Evolutionary conservation across 23 tunicate species (phyloP), one percentile per base, ranked within the genome.

Genomic region (Clavelina lepadiformis): DNA sequence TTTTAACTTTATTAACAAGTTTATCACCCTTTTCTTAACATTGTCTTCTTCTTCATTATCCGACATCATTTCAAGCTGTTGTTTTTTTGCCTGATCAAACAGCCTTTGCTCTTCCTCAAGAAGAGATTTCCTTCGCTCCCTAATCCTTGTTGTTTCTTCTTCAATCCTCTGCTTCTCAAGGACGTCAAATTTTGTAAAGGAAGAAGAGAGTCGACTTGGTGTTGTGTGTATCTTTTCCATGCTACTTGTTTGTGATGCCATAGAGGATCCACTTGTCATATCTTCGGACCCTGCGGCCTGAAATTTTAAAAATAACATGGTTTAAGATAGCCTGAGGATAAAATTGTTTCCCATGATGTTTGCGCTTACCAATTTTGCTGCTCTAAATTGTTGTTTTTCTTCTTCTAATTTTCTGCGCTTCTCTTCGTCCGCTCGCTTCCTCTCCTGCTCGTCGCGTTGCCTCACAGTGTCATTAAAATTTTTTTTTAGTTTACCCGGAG

Each of bases 161-260:
- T 84, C 93, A 6, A 70, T 31, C 64, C 93, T 77, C 32, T 84
- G 47, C 58, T 67, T 69, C 69, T 76, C 93, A 27, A 84, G 27
- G 3, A 69, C 73, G 46, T 84, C 93, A 46, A 84, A 84, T 29
- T 77, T 69, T 0, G 93, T 70, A 23, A 76, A 71, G 21, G 93
- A 76, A 2, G 73, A n/a, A 18, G 78, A 54, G 1, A 84, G 68
- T 29, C 83, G 78, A 20, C 54, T 70, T 19, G 93, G 93, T 52
- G 69, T 76, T 21, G 53, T 25, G 24, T 38, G 38, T 28, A 63
- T 28, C 55, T 53, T 36, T 38, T 62, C 79, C 32, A 35, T 51
- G 66, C 73, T 72, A 25, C 79, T 52, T 0, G 58, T 41, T 37
- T 59, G 65, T 22, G 71, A 74, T 8, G 58, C 23, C 31, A 31